These are phyloP conservation scores for Ramphastos sulfuratus DNA, from an alignment of 2,113 vertebrate species.

Conservation along the genomic window DNA sequence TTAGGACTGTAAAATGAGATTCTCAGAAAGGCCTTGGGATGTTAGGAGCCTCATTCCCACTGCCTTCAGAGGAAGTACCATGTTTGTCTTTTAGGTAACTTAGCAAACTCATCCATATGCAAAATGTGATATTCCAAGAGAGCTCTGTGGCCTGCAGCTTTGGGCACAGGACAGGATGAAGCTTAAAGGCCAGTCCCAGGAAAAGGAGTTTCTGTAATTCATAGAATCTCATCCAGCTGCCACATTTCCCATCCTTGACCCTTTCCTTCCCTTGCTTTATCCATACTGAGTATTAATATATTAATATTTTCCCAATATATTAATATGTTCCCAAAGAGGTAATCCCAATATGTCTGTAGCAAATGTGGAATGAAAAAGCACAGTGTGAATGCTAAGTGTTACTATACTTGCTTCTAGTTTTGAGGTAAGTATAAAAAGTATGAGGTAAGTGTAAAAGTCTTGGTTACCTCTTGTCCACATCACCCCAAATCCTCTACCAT, in stretches of 20 bases:
- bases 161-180: neutral
- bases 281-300: neutral
- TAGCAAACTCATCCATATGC: constrained; percentile 1
- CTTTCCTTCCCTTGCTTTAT: neutral
- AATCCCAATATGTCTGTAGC: neutral
- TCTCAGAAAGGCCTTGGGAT: constrained; percentile 14
- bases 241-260: neutral
- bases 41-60: neutral
- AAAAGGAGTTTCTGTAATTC: neutral
- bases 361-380: neutral
- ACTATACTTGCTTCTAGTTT: neutral
- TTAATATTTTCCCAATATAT: neutral
- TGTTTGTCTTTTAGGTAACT: constrained; percentile 13
- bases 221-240: neutral
- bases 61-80: neutral
- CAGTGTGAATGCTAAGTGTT: neutral
- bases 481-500: neutral
- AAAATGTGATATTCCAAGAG: neutral
- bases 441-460: neutral
- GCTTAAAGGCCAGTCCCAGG: neutral
- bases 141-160: neutral
- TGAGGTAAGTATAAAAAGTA: neutral
- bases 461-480: neutral
- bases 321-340: neutral
- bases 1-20: neutral